These are phyloP conservation scores for Cryptophagus acutangulus DNA, from an alignment of 2,888 invertebrate species.

Conservation along the genomic window DNA sequence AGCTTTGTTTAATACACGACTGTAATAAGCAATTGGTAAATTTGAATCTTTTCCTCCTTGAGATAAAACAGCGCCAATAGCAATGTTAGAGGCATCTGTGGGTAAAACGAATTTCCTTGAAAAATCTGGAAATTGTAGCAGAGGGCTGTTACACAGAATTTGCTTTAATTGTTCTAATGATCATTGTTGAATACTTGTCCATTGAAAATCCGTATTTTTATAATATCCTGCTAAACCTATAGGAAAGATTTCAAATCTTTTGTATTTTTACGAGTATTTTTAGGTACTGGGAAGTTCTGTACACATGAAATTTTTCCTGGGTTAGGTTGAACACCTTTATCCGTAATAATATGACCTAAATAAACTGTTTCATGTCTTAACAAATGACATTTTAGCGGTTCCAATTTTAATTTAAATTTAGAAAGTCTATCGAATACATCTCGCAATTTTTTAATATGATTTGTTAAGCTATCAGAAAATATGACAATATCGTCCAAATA, in stretches of 20 bases:
- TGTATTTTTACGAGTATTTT: conserved; percentile 10
- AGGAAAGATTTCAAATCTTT: conserved; percentile 26
- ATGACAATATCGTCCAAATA: conserved; percentile 42
- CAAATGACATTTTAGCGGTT: conserved; percentile 24
- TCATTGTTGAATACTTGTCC: conserved; percentile 19
- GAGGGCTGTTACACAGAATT: conserved; percentile 15
- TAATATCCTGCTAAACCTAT: conserved; percentile 26
- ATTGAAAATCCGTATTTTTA: conserved; percentile 16
- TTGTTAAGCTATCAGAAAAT: conserved; percentile 23
- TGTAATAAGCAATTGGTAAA: conserved; percentile 4
- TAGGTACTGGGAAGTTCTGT: conserved; percentile 16
- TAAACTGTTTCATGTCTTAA: conserved; percentile 22
- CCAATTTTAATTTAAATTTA: conserved; percentile 21
- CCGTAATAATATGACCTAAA: conserved; percentile 22
- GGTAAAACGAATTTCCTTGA: conserved; percentile 28
- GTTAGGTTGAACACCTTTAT: conserved; percentile 23
- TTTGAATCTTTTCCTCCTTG: conserved; percentile 20
- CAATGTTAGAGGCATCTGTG: conserved; percentile 32
- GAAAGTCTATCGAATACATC: conserved; percentile 26
- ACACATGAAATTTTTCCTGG: conserved; percentile 18
- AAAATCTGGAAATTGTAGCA: conserved; percentile 35
- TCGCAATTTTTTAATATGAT: conserved; percentile 26
- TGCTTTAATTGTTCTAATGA: conserved; percentile 25
- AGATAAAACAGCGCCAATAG: conserved; percentile 30
- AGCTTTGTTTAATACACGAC: neutral